Evolutionary conservation across 2,113 vertebrate species (phyloP), one percentile per base, ranked within the genome.

Genomic region (Lophura nycthemera): DNA sequence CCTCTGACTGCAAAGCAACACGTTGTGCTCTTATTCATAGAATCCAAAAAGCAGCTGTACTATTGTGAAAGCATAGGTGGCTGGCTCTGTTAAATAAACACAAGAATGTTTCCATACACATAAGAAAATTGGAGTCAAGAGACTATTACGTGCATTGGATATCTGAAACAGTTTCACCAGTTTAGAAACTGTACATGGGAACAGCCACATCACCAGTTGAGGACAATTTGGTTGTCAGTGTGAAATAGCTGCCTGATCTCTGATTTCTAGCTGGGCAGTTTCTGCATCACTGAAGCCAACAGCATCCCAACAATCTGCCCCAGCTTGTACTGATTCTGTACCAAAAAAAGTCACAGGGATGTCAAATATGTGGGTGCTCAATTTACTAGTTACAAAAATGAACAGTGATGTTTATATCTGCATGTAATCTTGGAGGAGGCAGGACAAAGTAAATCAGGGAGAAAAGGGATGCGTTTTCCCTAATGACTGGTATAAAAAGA

Each of bases 141-240:
- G 42, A 82, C 38, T 43, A 83, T 15, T 7, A 2, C 2, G 16
- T 32, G 16, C 0, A 0, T 47, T 15, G 82, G 42, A 19, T 22
- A 57, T 12, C 52, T 82, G 78, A 79, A 75, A 72, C 42, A 50
- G 34, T 71, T 22, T 42, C 47, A 48, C 22, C 42, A 22, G 13
- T 34, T 83, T 67, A 83, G 67, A 69, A 88, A 79, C 50, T 9
- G 15, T 48, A 59, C 40, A n/a, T 32, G 25, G 17, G 7, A 89
- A 36, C 20, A n/a, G 52, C 40, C 78, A 85, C 48, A 73, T n/a
- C 52, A 30, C 13, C 17, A 79, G 57, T 52, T 74, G 38, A 82
- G 74, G 56, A 70, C 69, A 85, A 9, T 47, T 36, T 69, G 34
- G 29, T 43, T 70, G 38, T 20, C 22, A 25, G 54, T 17, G 24